Conservation (phyloP, 2,797 vertebrate genomes). For the Macroramphosus scolopax region DNA sequence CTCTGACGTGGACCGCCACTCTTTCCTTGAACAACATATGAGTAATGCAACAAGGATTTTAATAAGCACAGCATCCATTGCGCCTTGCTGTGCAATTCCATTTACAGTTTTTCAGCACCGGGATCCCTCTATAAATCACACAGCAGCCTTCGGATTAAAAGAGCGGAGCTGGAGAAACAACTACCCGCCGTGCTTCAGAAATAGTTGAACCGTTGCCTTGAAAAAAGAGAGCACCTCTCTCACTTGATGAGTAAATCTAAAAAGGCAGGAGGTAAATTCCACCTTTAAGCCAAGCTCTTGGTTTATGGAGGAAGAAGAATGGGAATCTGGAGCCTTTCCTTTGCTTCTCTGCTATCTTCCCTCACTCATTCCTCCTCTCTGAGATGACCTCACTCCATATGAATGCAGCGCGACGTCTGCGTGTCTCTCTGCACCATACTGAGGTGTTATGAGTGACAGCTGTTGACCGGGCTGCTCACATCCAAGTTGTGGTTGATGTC, state of each 20-base stretch:
- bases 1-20: neutral
- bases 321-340: conserved; percentile 19
- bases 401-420: conserved; percentile 33
- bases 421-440: conserved; percentile 27
- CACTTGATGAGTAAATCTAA: conserved; percentile 40
- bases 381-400: conserved; percentile 54
- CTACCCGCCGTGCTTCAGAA: conserved; percentile 32
- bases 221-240: conserved; percentile 25
- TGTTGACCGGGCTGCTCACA: conserved; percentile 54
- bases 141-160: conserved; percentile 50
- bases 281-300: conserved; percentile 1
- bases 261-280: conserved; percentile 38
- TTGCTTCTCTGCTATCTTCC: no score
- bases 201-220: conserved; percentile 39
- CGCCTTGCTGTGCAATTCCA: conserved; percentile 51
- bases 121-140: conserved; percentile 68
- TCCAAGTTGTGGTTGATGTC: conserved; percentile 36
- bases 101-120: conserved; percentile 48
- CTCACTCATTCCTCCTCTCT: conserved; percentile 38
- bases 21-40: conserved; percentile 46
- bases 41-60: conserved; percentile 60
- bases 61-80: conserved; percentile 45
- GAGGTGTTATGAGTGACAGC: conserved; percentile 50
- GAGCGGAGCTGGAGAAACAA: conserved; percentile 36
- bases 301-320: conserved; percentile 38